These are phyloP conservation scores for Dinoponera quadriceps DNA, from an alignment of 1,140 invertebrate species.

Conservation along the genomic window DNA sequence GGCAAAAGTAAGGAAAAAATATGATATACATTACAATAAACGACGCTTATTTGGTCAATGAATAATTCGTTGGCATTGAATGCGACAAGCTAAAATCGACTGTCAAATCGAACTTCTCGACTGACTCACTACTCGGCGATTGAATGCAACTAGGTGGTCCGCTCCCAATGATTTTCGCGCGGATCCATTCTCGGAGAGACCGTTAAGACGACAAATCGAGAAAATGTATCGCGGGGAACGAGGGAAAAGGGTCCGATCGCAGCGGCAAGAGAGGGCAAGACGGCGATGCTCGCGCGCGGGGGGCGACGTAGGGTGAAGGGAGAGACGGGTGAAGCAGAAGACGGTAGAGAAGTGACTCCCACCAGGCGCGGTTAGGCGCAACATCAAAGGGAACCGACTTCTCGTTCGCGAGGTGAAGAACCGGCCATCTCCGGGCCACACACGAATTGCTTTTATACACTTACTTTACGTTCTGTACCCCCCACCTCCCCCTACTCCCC, in stretches of 20 bases:
- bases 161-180: not conserved
- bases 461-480: conserved; percentile 78
- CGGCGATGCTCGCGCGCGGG: conserved; percentile 38
- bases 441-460: conserved; percentile 86
- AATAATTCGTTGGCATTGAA: too few species aligned
- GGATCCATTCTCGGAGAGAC: not conserved
- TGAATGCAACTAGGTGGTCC: not conserved
- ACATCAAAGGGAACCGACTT: conserved; percentile 85
- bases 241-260: conserved; percentile 14
- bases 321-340: conserved; percentile 63
- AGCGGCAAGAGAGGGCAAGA: conserved; percentile 33
- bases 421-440: conserved; percentile 86
- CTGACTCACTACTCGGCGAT: too few species aligned
- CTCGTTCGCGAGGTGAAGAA: conserved; percentile 86
- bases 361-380: conserved; percentile 80
- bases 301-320: conserved; percentile 63
- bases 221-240: conserved; percentile 53
- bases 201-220: conserved; percentile 63
- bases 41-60: too few species aligned
- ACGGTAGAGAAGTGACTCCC: conserved; percentile 74
- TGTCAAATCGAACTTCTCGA: too few species aligned
- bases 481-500: too few species aligned
- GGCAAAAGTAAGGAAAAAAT: too few species aligned
- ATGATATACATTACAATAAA: too few species aligned
- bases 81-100: too few species aligned